Percentiles rank a stretch among this genome's conserved stretches.
Conservation (phyloP, 2,888 invertebrate genomes). For the Salticus scenicus region DNA sequence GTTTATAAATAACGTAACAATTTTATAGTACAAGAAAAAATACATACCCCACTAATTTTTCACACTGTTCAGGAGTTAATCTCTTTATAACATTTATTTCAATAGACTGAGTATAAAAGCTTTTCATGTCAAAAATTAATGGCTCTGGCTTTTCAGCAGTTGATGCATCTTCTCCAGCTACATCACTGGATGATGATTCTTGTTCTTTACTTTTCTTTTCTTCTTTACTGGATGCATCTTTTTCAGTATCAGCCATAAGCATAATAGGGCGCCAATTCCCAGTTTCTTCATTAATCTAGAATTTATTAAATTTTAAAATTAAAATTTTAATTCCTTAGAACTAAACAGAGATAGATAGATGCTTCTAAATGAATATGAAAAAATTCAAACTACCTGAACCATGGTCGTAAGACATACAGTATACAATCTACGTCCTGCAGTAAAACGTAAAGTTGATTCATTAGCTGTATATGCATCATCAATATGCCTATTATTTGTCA, state of each 20-base stretch:
- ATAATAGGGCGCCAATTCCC: slow-evolving; percentile 87
- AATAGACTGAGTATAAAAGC: slow-evolving; percentile 31
- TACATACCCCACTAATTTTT: slow-evolving; percentile 9
- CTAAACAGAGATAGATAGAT: too few species aligned
- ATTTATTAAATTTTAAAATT: neutral
- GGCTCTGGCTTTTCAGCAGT: slow-evolving; percentile 11
- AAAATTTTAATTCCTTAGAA: neutral
- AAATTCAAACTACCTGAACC: slow-evolving; percentile 83
- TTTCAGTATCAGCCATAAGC: slow-evolving; percentile 77
- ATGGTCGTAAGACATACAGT: slow-evolving; percentile 86
- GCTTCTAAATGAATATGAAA: too few species aligned
- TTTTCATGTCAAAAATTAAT: slow-evolving; percentile 26
- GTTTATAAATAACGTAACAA: too few species aligned
- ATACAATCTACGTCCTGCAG: slow-evolving; percentile 84
- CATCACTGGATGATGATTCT: slow-evolving; percentile 29
- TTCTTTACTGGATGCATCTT: slow-evolving; percentile 64
- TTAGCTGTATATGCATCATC: slow-evolving; percentile 86
- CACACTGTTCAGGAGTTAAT: slow-evolving; percentile 74
- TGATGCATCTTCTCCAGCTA: slow-evolving; percentile 31
- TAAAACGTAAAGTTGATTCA: slow-evolving; percentile 82
- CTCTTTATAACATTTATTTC: slow-evolving; percentile 73
- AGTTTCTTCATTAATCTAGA: slow-evolving; percentile 84
- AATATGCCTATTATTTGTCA: slow-evolving; percentile 84
- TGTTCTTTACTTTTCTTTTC: slow-evolving; percentile 65
- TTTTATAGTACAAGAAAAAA: too few species aligned